These are phyloP conservation scores for Ormia ochracea DNA, from an alignment of 2,888 invertebrate species.

Conservation along the genomic window DNA sequence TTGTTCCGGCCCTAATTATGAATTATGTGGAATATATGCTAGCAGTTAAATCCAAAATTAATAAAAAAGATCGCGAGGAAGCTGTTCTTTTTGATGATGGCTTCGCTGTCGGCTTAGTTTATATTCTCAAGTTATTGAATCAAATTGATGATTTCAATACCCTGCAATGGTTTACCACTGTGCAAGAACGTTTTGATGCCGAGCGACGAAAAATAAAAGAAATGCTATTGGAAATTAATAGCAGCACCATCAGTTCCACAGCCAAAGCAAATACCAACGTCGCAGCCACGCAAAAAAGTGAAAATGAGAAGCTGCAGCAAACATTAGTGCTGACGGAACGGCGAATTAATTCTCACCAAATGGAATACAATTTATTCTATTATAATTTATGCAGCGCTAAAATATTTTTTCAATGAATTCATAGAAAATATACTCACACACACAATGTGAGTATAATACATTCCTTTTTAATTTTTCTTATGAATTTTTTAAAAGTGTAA, in stretches of 20 bases:
- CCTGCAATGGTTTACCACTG: conserved; percentile 95
- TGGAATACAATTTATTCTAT: conserved; percentile 93
- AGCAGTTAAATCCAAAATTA: conserved; percentile 93
- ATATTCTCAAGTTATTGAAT: conserved; percentile 91
- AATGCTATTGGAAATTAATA: conserved; percentile 83
- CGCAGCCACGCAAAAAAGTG: conserved; percentile 62
- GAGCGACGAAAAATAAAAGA: conserved; percentile 80
- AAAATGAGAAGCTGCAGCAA: conserved; percentile 90
- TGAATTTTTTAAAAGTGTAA: no score
- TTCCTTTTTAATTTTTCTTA: no score
- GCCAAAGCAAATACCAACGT: conserved; percentile 74
- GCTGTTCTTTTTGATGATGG: conserved; percentile 98
- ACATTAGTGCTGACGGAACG: conserved; percentile 92
- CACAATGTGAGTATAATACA: not conserved
- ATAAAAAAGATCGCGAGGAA: conserved; percentile 84
- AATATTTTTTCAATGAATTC: conserved; percentile 88
- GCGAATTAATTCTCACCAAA: conserved; percentile 85
- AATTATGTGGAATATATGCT: conserved; percentile 97
- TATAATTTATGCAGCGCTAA: conserved; percentile 95
- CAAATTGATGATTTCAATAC: conserved; percentile 92
- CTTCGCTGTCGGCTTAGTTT: conserved; percentile 96
- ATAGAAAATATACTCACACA: not conserved
- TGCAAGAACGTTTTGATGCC: conserved; percentile 83
- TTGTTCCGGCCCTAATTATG: conserved; percentile 94
- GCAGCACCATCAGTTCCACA: conserved; percentile 78